These are phyloP conservation scores for Osedax fenrisi DNA, from an alignment of 2,888 invertebrate species.

Conservation along the genomic window DNA sequence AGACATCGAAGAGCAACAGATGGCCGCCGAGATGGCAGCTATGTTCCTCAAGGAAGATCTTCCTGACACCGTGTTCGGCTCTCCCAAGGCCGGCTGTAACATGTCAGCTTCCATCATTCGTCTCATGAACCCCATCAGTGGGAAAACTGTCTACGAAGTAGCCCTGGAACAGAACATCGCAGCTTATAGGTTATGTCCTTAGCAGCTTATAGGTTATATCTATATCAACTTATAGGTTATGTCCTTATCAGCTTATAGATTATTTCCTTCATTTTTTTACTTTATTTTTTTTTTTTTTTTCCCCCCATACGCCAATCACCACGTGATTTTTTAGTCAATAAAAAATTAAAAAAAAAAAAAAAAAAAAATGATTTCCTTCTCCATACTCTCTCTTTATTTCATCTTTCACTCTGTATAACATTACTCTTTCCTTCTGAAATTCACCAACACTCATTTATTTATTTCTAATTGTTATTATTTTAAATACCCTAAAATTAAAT, in stretches of 20 bases:
- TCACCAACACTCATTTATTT: no score
- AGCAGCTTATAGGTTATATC: not conserved
- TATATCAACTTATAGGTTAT: conserved; percentile 72
- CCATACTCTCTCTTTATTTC: no score
- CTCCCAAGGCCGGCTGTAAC: conserved; percentile 81
- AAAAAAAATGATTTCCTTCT: no score
- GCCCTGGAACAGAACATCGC: conserved; percentile 89
- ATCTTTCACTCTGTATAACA: no score
- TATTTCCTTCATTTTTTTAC: no score
- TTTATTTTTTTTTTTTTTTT: not conserved
- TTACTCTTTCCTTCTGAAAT: no score
- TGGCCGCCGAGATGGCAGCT: conserved; percentile 92
- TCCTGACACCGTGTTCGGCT: conserved; percentile 83
- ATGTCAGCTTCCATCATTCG: conserved; percentile 74
- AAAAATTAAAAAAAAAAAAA: no score
- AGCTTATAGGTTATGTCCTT: conserved; percentile 62
- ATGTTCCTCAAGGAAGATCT: conserved; percentile 85
- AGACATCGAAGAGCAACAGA: conserved; percentile 81
- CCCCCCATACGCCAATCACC: conserved; percentile 13
- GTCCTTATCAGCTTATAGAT: no score
- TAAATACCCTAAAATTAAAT: no score
- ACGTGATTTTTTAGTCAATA: no score
- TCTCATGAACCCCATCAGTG: conserved; percentile 56
- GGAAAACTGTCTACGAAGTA: conserved; percentile 58
- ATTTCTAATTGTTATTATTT: no score